Conservation (phyloP, 2,888 invertebrate species). For the Mylabris sibirica region DNA sequence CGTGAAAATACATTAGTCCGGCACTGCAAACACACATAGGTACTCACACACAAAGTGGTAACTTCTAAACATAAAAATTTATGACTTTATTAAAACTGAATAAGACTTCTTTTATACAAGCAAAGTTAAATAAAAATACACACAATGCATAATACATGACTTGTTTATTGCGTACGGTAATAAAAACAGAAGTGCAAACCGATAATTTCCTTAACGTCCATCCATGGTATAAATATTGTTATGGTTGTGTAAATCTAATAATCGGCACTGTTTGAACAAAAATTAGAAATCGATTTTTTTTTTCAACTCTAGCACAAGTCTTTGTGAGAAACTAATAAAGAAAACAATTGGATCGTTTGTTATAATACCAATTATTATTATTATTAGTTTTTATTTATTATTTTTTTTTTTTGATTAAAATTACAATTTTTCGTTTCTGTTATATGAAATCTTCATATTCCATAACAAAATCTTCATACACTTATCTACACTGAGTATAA, state of each 20-base stretch:
- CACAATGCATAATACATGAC: not conserved
- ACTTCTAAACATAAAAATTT: too few relatives aligned
- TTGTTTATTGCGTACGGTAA: not conserved
- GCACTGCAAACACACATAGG: too few relatives aligned
- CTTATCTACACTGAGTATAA: constrained; percentile 28
- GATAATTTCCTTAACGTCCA: not conserved
- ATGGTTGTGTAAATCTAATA: constrained; percentile 2
- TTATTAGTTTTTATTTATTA: not conserved
- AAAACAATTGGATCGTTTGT: not conserved
- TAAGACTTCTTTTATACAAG: not conserved
- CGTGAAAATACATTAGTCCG: too few relatives aligned
- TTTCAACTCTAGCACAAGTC: not conserved
- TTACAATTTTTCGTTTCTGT: not conserved
- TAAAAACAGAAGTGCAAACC: not conserved
- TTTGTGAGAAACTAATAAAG: not conserved
- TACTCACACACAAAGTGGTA: too few relatives aligned
- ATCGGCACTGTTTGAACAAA: not conserved
- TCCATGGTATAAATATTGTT: not conserved
- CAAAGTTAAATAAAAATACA: too few relatives aligned
- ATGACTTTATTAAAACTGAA: too few relatives aligned
- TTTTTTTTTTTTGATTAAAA: not conserved
- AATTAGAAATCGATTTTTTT: constrained; percentile 1
- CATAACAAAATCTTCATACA: constrained; percentile 20
- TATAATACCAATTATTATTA: not conserved
- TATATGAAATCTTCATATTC: not conserved